These are phyloP conservation scores for Drosophila varians DNA, from an alignment of 1,140 invertebrate species.

Conservation along the genomic window DNA sequence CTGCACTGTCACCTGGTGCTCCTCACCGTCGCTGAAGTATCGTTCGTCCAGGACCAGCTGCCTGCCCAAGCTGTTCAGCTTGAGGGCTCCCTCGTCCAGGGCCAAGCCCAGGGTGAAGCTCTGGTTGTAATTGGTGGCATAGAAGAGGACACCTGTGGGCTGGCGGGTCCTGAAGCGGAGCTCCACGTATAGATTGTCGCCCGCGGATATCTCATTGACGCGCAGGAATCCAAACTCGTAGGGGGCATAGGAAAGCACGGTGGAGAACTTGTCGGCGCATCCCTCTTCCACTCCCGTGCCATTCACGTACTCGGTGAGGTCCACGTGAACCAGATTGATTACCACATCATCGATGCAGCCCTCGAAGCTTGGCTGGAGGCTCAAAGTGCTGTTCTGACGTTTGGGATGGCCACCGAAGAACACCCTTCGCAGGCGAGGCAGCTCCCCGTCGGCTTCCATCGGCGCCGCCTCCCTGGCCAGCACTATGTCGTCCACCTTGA, in stretches of 20 bases:
- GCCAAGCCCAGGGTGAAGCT: conserved; percentile 87
- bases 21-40: conserved; percentile 93
- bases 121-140: conserved; percentile 88
- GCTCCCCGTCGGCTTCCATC: conserved; percentile 73
- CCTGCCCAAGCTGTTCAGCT: conserved; percentile 88
- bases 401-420: conserved; percentile 95
- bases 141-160: conserved; percentile 91
- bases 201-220: conserved; percentile 85
- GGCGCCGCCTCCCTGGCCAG: conserved; percentile 82
- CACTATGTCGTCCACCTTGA: conserved; percentile 88
- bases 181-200: conserved; percentile 89
- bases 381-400: conserved; percentile 87
- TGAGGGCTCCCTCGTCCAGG: conserved; percentile 88
- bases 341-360: conserved; percentile 95
- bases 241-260: conserved; percentile 81
- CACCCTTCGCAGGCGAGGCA: conserved; percentile 88
- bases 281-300: conserved; percentile 92
- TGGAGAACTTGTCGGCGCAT: conserved; percentile 89
- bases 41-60: conserved; percentile 86
- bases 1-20: conserved; percentile 96
- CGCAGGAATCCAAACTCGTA: conserved; percentile 87
- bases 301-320: conserved; percentile 91
- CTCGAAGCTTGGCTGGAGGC: conserved; percentile 92
- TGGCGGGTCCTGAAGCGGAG: conserved; percentile 95
- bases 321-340: conserved; percentile 89